Evolutionary conservation across 2,888 invertebrate genomes (phyloP).

Genomic region (Tricholauxania praeusta): DNA sequence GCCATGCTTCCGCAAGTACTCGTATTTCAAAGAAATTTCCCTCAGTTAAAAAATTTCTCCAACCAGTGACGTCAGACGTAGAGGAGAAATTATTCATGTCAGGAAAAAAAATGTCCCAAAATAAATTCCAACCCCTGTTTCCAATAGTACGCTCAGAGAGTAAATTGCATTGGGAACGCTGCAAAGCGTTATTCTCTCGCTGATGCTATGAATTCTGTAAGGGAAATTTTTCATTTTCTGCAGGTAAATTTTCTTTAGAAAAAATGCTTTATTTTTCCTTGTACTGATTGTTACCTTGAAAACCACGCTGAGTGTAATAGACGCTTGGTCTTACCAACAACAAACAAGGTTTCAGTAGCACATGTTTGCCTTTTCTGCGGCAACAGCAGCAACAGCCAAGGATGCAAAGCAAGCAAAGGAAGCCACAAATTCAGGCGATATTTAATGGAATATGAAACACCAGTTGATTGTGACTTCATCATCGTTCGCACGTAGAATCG

Average conservation of each 20-base stretch:
- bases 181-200: background rate
- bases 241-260: slow-evolving; percentile 43
- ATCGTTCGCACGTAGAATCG: slow-evolving; percentile 21
- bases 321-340: slow-evolving; percentile 10
- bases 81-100: slow-evolving; percentile 41
- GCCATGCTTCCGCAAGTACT: background rate
- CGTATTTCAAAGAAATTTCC: background rate
- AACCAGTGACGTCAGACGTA: slow-evolving; percentile 49
- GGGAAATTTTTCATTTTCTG: background rate
- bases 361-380: slow-evolving; percentile 28
- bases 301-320: slow-evolving; percentile 38
- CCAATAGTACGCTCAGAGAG: slow-evolving; percentile 6
- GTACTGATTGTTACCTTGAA: slow-evolving; percentile 41
- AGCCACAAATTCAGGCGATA: slow-evolving; percentile 23
- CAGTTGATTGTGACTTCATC: slow-evolving; percentile 58
- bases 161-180: slow-evolving; percentile 21
- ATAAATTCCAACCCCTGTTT: slow-evolving; percentile 12
- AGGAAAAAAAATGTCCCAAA: slow-evolving; percentile 22
- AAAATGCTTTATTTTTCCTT: slow-evolving; percentile 27
- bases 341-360: slow-evolving; percentile 1
- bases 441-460: slow-evolving; percentile 61
- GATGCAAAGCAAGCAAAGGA: slow-evolving; percentile 7
- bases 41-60: slow-evolving; percentile 21
- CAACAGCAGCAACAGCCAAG: background rate
- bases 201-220: background rate